phyloP scores from a whole-genome alignment of 2,888 invertebrate genomes.

The Rosalia funebris region DNA sequence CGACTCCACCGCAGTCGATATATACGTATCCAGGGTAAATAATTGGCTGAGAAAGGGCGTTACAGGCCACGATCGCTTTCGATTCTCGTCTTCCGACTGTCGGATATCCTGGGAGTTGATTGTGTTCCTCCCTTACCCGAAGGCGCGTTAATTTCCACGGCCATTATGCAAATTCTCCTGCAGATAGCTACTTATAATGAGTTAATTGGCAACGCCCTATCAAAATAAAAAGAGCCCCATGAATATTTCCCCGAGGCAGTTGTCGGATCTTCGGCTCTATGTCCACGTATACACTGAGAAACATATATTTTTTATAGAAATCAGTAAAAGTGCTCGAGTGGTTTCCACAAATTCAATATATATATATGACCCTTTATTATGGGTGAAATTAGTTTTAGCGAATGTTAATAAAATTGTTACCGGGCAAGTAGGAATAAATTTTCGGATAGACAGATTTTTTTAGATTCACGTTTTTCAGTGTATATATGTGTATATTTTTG shows the following conservation, averaged over 20 bases:
- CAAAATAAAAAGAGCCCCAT: constrained; percentile 36
- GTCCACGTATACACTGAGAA: too few relatives aligned
- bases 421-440: too few relatives aligned
- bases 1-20: not conserved
- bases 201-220: constrained; percentile 38
- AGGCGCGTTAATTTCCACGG: constrained; percentile 44
- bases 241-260: constrained; percentile 23
- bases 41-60: constrained; percentile 37
- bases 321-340: too few relatives aligned
- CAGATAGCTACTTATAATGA: constrained; percentile 44
- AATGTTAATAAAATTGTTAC: too few relatives aligned
- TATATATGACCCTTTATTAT: too few relatives aligned
- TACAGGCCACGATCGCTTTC: constrained; percentile 42
- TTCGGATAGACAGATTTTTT: too few relatives aligned
- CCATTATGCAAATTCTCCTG: constrained; percentile 46
- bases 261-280: not conserved
- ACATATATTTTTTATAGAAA: too few relatives aligned
- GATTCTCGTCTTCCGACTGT: constrained; percentile 48
- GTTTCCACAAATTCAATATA: too few relatives aligned
- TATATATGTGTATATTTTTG: too few relatives aligned
- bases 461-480: too few relatives aligned
- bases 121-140: constrained; percentile 36
- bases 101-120: constrained; percentile 48
- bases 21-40: constrained; percentile 37
- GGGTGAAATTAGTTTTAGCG: too few relatives aligned